phyloP scores from a whole-genome alignment of 2,888 invertebrate genomes.

The Agrypnus murinus region DNA sequence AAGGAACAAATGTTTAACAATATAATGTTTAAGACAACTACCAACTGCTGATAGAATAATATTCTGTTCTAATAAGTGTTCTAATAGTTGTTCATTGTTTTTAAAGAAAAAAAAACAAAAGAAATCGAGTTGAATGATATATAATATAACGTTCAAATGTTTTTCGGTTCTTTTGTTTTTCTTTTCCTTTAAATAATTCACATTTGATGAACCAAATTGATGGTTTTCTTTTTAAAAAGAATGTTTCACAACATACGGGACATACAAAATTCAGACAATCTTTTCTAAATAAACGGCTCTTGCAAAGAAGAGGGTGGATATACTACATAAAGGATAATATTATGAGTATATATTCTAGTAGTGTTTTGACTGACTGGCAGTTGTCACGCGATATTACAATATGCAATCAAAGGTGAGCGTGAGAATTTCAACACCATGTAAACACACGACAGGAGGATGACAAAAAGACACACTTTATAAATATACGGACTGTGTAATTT shows the following conservation, averaged over 20 bases:
- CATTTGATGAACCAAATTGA: conserved; percentile 9
- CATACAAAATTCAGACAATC: conserved; percentile 41
- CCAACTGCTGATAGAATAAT: too few relatives aligned
- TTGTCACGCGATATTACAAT: conserved; percentile 52
- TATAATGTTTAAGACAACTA: too few relatives aligned
- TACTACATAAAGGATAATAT: conserved; percentile 43
- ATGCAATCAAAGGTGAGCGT: conserved; percentile 53
- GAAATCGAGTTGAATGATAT: too few relatives aligned
- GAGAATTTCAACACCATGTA: conserved; percentile 51
- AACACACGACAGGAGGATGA: conserved; percentile 46
- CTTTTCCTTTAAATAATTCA: too few relatives aligned
- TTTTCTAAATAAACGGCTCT: conserved; percentile 43
- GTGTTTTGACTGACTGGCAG: conserved; percentile 49
- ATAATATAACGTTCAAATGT: too few relatives aligned
- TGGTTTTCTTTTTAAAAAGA: conserved; percentile 1
- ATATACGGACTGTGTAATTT: conserved; percentile 36
- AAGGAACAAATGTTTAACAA: too few relatives aligned
- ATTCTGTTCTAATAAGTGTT: too few relatives aligned
- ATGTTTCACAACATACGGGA: conserved; percentile 16
- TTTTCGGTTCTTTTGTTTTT: too few relatives aligned
- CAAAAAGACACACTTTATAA: conserved; percentile 50
- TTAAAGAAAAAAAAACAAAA: too few relatives aligned
- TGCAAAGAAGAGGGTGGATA: conserved; percentile 44
- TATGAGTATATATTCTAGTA: conserved; percentile 47
- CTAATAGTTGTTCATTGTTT: too few relatives aligned